Evolutionary conservation across 2,888 invertebrate species (phyloP).

Genomic region (Zaprionus obscuricornis): DNA sequence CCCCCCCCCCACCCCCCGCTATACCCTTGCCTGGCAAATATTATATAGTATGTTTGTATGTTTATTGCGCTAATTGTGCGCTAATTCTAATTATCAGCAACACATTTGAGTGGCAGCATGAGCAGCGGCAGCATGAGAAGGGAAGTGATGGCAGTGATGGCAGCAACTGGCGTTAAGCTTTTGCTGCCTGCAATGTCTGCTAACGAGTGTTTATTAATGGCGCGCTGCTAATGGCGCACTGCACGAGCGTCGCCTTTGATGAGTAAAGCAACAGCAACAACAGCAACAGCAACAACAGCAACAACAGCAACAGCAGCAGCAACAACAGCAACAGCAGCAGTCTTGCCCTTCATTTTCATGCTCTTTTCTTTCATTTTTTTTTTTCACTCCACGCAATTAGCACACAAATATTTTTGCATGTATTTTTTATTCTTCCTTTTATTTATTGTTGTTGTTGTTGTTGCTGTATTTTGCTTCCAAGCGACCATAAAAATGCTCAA

Average conservation of each 20-base stretch:
- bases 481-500: slow-evolving; percentile 75
- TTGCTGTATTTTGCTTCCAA: slow-evolving; percentile 24
- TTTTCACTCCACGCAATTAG: slow-evolving; percentile 69
- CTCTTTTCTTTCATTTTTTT: slow-evolving; percentile 15
- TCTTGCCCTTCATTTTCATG: slow-evolving; percentile 7
- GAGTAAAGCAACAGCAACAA: slow-evolving; percentile 66
- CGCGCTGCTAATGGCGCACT: slow-evolving; percentile 75
- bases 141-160: no score
- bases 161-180: no score
- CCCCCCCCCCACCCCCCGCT: background rate
- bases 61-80: slow-evolving; percentile 63
- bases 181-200: slow-evolving; percentile 30
- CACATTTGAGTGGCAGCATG: slow-evolving; percentile 58
- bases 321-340: slow-evolving; percentile 9
- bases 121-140: no score
- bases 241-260: slow-evolving; percentile 70
- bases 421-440: slow-evolving; percentile 36
- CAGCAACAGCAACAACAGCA: slow-evolving; percentile 23
- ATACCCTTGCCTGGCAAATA: no score
- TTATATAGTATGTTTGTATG: no score
- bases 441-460: slow-evolving; percentile 24
- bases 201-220: slow-evolving; percentile 78
- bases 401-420: slow-evolving; percentile 75
- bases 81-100: slow-evolving; percentile 77
- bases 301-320: background rate